Base-by-base conservation (phyloP, 2,113 vertebrate genomes). In the Actenoides hombroni region DNA sequence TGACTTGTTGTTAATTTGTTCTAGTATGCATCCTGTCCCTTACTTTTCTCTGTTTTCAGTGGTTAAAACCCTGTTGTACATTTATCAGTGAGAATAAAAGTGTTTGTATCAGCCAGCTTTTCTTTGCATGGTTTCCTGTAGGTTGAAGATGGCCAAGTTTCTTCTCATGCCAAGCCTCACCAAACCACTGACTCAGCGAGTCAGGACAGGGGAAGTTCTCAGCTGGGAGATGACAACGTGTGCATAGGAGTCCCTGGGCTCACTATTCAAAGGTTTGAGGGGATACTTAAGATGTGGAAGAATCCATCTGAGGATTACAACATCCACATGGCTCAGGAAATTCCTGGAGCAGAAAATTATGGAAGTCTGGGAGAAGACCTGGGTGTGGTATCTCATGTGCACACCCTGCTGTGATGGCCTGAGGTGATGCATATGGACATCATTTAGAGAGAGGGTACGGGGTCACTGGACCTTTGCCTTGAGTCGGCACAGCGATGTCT, bases 361-460 rank as follows among this genome's bases (percentile, higher is more conserved):
- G 33, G 11, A 26, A 60, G 8, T 31, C 4, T 42, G 53, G 44
- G 44, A 73, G n/a, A 57, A 54, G 10, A 28, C 16, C 56, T 39
- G 24, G 2, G 6, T 61, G 69, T 9, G 14, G 26, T 54, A 29
- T 64, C n/a, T 59, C 7, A 17, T 3, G 16, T 7, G 23, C 16
- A 35, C 28, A 46, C 5, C 4, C 21, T 65, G 37, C 42, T 76
- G 42, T 2, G 3, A 17, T 35, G 56, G 59, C 25, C 53, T 3
- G 1, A 33, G 33, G 20, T 1, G 2, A 35, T 3, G 2, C 0
- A 1, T 18, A 9, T 3, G 60, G 40, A 13, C 8, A 29, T 11
- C 1, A 6, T 56, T 77, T 20, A 48, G 44, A 35, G 49, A 40
- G 15, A 82, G 18, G 12, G 26, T 46, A 46, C 8, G 28, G 28